phyloP scores from a whole-genome alignment of 1,140 invertebrate genomes.

The Paraescarpia echinospica region DNA sequence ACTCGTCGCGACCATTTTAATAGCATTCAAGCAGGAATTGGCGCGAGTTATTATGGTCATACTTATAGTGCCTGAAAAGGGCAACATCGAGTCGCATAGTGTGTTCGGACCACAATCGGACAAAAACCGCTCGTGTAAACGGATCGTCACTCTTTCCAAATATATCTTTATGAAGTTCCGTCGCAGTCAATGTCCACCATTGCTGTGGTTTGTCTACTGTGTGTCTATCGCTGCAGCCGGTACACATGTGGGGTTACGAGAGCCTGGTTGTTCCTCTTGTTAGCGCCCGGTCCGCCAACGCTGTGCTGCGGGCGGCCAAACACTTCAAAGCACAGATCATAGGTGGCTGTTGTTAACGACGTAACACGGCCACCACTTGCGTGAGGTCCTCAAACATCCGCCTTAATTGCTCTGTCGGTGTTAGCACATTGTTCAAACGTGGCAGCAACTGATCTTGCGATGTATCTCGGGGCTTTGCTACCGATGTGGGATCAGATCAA shows the following conservation, averaged over 20 bases:
- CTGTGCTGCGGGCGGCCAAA: neutral
- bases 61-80: too few relatives aligned
- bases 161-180: neutral
- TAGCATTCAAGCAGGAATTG: too few relatives aligned
- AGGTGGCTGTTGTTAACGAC: neutral
- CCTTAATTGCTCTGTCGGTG: neutral
- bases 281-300: neutral
- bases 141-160: too few relatives aligned
- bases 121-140: too few relatives aligned
- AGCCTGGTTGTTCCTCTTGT: neutral
- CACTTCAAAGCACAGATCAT: neutral
- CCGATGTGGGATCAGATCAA: neutral
- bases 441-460: neutral
- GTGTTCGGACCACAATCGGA: too few relatives aligned
- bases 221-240: too few relatives aligned
- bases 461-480: neutral
- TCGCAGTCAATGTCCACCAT: neutral
- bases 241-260: neutral
- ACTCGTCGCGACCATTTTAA: too few relatives aligned
- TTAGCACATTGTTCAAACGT: neutral
- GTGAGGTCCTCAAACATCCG: neutral
- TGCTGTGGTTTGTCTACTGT: neutral
- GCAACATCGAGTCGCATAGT: too few relatives aligned
- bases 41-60: too few relatives aligned
- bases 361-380: neutral